Conservation (phyloP, 2,888 invertebrate genomes). For the Tyria jacobaeae region DNA sequence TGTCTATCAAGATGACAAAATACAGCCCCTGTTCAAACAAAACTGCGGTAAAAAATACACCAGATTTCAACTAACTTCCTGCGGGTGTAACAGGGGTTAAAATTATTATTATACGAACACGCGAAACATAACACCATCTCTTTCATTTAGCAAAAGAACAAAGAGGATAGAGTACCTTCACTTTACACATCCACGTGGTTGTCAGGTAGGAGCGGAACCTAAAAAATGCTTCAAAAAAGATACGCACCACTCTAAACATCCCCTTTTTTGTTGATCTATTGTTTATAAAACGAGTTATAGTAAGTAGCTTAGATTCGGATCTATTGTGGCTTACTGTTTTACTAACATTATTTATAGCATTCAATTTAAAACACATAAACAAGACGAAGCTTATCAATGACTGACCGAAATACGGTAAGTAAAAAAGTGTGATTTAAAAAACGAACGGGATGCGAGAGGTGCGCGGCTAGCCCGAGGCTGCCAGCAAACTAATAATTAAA, state of each 20-base stretch:
- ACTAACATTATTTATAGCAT: constrained; percentile 35
- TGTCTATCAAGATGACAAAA: constrained; percentile 74
- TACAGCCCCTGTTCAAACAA: constrained; percentile 77
- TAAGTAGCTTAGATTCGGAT: constrained; percentile 73
- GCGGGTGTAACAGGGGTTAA: constrained; percentile 68
- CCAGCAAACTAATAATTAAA: constrained; percentile 81
- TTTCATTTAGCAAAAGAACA: constrained; percentile 49
- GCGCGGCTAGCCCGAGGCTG: constrained; percentile 67
- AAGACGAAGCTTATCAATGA: constrained; percentile 51
- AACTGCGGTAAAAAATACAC: constrained; percentile 77
- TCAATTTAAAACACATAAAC: constrained; percentile 32
- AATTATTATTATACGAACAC: constrained; percentile 59
- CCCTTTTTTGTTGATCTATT: constrained; percentile 77
- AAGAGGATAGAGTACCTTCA: constrained; percentile 59
- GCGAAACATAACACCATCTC: constrained; percentile 68
- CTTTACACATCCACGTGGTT: constrained; percentile 78
- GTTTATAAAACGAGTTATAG: constrained; percentile 78
- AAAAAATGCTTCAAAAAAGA: constrained; percentile 78
- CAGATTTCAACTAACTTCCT: constrained; percentile 85
- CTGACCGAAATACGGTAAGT: constrained; percentile 51
- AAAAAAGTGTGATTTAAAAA: constrained; percentile 51
- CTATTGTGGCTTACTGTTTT: constrained; percentile 71
- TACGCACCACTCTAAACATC: constrained; percentile 82
- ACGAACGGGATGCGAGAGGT: constrained; percentile 57
- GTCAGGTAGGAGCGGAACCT: constrained; percentile 81